Evolutionary conservation across 2,113 vertebrate species (phyloP).

Genomic region (Myocastor coypus): DNA sequence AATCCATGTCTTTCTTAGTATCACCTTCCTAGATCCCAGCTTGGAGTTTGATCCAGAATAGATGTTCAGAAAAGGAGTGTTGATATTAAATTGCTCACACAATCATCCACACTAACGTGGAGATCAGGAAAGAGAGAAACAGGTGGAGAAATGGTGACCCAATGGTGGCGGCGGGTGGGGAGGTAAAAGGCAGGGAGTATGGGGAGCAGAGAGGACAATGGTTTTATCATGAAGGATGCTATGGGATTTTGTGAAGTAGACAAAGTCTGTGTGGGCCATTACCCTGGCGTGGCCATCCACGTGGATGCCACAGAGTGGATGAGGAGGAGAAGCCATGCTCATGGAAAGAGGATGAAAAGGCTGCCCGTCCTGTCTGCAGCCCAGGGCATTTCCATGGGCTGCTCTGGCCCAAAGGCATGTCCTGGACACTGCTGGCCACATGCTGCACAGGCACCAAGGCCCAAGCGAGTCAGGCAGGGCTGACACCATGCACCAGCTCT

Average conservation of each 20-base stretch:
- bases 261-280: background rate
- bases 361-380: background rate
- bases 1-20: background rate
- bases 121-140: background rate
- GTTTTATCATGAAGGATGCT: background rate
- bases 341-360: background rate
- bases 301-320: background rate
- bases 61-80: background rate
- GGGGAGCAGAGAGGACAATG: background rate
- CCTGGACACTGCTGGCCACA: background rate
- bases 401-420: background rate
- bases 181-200: background rate
- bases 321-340: background rate
- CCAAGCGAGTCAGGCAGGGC: background rate
- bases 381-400: background rate
- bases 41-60: background rate
- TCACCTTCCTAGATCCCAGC: background rate
- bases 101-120: background rate
- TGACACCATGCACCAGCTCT: background rate
- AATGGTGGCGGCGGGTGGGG: rapidly evolving
- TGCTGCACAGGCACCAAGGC: background rate
- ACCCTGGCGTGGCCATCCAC: background rate
- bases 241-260: background rate
- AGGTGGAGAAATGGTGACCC: background rate
- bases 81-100: background rate